These are phyloP conservation scores for Catharus fuscescens DNA, from an alignment of 2,113 vertebrate genomes.

Conservation along the genomic window DNA sequence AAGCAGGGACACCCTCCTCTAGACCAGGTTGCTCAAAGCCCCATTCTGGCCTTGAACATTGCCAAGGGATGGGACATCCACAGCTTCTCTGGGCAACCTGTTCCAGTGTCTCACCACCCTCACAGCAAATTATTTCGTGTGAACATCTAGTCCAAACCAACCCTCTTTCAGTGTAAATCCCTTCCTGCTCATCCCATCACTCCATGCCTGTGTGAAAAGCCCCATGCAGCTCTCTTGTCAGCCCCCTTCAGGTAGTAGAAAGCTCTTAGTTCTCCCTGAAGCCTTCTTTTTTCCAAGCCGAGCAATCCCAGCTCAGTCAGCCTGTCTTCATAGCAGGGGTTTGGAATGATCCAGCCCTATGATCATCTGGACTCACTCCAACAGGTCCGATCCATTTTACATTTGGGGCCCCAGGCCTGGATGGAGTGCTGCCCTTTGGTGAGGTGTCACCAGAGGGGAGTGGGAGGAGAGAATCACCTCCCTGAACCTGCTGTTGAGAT, in stretches of 20 bases:
- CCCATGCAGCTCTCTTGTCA: not conserved
- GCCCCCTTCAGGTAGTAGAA: not conserved
- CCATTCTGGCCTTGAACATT: not conserved
- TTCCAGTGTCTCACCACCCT: not conserved
- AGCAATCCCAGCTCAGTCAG: not conserved
- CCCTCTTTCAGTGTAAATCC: not conserved
- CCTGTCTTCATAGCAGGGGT: not conserved
- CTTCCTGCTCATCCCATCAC: not conserved
- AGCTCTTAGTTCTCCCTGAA: not conserved
- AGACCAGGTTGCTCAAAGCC: not conserved
- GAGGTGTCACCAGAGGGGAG: not conserved
- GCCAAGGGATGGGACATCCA: not conserved
- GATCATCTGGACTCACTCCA: not conserved
- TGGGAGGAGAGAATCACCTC: not conserved
- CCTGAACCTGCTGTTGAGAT: not conserved
- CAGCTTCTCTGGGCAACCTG: not conserved
- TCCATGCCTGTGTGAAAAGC: not conserved
- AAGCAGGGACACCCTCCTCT: not conserved
- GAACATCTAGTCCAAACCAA: not conserved
- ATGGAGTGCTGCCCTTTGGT: too few species aligned
- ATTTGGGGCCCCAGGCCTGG: not conserved
- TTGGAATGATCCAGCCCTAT: not conserved
- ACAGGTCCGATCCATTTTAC: not conserved
- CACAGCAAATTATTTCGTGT: not conserved
- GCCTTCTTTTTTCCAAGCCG: not conserved